phyloP scores from a whole-genome alignment of 2,888 invertebrate species.

The Drosophila merina region DNA sequence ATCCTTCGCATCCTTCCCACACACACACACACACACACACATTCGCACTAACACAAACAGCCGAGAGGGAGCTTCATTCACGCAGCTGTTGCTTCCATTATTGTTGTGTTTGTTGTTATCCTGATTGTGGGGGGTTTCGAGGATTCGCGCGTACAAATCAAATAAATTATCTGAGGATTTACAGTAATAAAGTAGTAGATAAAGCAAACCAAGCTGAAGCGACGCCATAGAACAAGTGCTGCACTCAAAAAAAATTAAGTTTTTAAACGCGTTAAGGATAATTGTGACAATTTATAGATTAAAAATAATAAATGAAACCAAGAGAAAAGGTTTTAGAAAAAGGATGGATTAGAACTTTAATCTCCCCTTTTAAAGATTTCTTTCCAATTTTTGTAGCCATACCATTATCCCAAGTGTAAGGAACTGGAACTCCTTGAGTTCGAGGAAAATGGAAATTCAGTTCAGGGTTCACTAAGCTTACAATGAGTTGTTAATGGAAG shows the following conservation, averaged over 20 bases:
- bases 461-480: slow-evolving; percentile 42
- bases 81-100: slow-evolving; percentile 71
- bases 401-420: slow-evolving; percentile 1
- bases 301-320: too few species aligned
- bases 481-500: slow-evolving; percentile 40
- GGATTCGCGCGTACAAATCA: slow-evolving; percentile 73
- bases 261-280: background rate
- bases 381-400: too few species aligned
- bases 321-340: too few species aligned
- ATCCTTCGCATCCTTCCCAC: slow-evolving; percentile 13
- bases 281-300: too few species aligned
- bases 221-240: slow-evolving; percentile 28
- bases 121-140: slow-evolving; percentile 23
- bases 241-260: slow-evolving; percentile 3
- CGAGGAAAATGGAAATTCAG: slow-evolving; percentile 28
- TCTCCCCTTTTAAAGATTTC: too few species aligned
- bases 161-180: slow-evolving; percentile 76
- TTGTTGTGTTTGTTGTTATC: slow-evolving; percentile 39
- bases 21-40: slow-evolving; percentile 8
- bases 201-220: slow-evolving; percentile 62
- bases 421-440: background rate
- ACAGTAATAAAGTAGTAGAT: slow-evolving; percentile 77
- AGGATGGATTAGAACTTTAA: too few species aligned
- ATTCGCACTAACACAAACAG: background rate
- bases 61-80: slow-evolving; percentile 47